A percentile compares a stretch with the other conserved stretches of the same genome.
Evolutionary conservation across 2,888 invertebrate species (phyloP).

Genomic region (Mythimna loreyi): DNA sequence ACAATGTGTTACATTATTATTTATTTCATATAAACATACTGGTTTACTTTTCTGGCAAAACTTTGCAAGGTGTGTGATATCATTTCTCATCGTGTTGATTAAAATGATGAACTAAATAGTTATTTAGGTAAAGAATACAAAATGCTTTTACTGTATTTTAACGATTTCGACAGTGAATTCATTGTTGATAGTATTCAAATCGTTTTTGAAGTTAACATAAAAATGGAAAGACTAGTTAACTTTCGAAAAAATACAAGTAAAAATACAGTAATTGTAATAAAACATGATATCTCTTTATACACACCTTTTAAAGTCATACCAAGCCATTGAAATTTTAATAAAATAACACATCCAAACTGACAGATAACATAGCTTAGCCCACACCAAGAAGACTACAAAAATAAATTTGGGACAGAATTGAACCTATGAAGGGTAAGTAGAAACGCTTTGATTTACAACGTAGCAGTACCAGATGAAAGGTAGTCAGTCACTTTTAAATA

Average conservation of each 20-base stretch:
- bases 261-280: neutral
- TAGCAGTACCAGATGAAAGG: slow-evolving; percentile 15
- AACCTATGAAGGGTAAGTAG: slow-evolving; percentile 33
- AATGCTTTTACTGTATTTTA: neutral
- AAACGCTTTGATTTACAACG: slow-evolving; percentile 21
- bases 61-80: slow-evolving; percentile 13
- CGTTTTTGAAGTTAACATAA: neutral
- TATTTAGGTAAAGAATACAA: neutral
- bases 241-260: neutral
- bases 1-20: slow-evolving; percentile 47
- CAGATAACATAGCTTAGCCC: slow-evolving; percentile 39
- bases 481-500: neutral
- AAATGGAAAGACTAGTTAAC: neutral
- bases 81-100: neutral
- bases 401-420: slow-evolving; percentile 16
- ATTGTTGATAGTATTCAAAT: neutral
- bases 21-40: slow-evolving; percentile 37
- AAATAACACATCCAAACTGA: slow-evolving; percentile 48
- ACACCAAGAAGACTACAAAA: slow-evolving; percentile 40
- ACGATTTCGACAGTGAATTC: neutral
- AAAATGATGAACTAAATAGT: neutral
- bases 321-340: slow-evolving; percentile 36
- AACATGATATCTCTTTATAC: neutral
- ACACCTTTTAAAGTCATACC: slow-evolving; percentile 11
- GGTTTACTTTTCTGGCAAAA: slow-evolving; percentile 23